Conservation (phyloP, 2,888 invertebrate genomes). For the Plagodis dolabraria region DNA sequence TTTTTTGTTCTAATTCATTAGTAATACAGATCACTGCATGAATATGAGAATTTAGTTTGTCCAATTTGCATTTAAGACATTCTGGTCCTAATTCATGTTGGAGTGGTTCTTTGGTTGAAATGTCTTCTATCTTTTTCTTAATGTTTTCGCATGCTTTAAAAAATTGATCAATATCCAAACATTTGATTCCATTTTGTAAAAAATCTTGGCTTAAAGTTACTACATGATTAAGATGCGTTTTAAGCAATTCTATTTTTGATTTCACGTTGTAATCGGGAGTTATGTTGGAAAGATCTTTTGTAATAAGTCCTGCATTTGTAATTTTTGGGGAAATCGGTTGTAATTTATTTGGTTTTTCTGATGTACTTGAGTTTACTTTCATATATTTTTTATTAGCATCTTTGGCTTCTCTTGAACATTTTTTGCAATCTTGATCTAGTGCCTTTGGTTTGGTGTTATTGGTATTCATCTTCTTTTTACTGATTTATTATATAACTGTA, state of each 20-base stretch:
- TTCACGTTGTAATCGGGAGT: background rate
- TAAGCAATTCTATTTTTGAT: slow-evolving; percentile 34
- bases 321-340: no score
- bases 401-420: no score
- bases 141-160: slow-evolving; percentile 43
- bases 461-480: no score
- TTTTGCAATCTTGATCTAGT: no score
- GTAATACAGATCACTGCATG: slow-evolving; percentile 6
- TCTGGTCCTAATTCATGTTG: slow-evolving; percentile 1
- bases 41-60: slow-evolving; percentile 7
- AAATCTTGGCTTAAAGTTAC: slow-evolving; percentile 41
- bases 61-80: slow-evolving; percentile 15
- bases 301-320: no score
- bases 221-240: slow-evolving; percentile 39
- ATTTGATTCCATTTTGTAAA: slow-evolving; percentile 36
- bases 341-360: no score
- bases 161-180: slow-evolving; percentile 38
- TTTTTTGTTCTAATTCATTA: background rate
- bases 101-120: slow-evolving; percentile 19
- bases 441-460: no score
- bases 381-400: no score
- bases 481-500: no score
- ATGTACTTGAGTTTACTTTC: no score
- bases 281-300: no score
- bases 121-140: slow-evolving; percentile 36